Evolutionary conservation across 2,797 vertebrate species (phyloP).

Genomic region (Pempheris klunzingeri): DNA sequence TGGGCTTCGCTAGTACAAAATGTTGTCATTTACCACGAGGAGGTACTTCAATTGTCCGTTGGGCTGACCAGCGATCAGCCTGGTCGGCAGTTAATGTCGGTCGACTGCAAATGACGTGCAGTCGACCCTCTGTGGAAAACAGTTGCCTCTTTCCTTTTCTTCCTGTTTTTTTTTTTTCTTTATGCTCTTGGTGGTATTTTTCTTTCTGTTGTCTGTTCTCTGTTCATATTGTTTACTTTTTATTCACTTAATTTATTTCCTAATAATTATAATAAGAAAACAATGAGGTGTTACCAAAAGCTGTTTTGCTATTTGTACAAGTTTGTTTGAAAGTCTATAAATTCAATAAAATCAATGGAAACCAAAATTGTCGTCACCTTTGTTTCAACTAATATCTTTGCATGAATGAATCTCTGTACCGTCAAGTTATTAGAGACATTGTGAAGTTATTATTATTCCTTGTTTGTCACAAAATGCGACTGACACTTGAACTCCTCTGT

Average conservation of each 20-base stretch:
- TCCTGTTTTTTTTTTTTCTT: conserved; percentile 20
- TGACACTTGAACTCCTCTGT: neutral
- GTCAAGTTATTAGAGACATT: neutral
- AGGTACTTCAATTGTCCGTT: conserved; percentile 45
- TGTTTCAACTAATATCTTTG: neutral
- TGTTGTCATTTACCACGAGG: conserved; percentile 34
- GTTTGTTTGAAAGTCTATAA: conserved; percentile 86
- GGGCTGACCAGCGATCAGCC: conserved; percentile 31
- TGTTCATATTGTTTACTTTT: conserved; percentile 76
- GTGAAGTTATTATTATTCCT: neutral
- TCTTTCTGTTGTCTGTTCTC: conserved; percentile 71
- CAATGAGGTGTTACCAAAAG: conserved; percentile 83
- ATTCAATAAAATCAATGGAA: conserved; percentile 87
- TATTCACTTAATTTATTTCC: conserved; percentile 83
- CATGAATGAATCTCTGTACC: neutral
- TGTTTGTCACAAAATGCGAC: neutral
- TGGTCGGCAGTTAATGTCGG: conserved; percentile 49
- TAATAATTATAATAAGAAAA: conserved; percentile 69
- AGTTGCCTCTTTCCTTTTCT: conserved; percentile 61
- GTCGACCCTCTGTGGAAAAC: conserved; percentile 57
- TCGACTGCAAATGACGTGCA: conserved; percentile 54
- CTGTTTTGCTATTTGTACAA: conserved; percentile 88
- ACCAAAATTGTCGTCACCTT: conserved; percentile 31
- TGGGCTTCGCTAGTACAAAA: conserved; percentile 35
- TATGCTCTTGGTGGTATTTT: conserved; percentile 57